Conservation (phyloP, 2,113 vertebrate genomes). For the Cnemophilus loriae region DNA sequence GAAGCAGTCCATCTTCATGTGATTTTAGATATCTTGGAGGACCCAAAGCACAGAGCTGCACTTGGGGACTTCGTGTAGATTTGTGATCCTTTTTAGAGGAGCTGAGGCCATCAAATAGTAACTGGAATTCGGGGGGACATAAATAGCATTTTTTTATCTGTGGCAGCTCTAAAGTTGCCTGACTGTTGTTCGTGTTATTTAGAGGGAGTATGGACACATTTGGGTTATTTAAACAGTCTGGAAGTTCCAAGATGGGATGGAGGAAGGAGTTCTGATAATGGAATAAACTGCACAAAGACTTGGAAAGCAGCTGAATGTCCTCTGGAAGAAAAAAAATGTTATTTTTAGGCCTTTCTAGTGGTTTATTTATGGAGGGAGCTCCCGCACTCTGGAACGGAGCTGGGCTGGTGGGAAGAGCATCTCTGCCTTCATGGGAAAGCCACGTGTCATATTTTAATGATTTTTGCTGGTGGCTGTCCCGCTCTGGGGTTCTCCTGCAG, state of each 20-base stretch:
- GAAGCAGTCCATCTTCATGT: constrained; percentile 13
- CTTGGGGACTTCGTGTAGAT: background rate
- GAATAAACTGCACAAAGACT: background rate
- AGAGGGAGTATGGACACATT: background rate
- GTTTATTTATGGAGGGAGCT: background rate
- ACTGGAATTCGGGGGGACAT: background rate
- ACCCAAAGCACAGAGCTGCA: background rate
- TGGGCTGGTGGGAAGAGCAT: background rate
- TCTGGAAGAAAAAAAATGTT: background rate
- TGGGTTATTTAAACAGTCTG: background rate
- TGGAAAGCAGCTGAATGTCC: background rate
- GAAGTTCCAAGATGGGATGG: background rate
- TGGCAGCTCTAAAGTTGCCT: constrained; percentile 14
- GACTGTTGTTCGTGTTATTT: background rate
- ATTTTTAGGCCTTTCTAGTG: background rate
- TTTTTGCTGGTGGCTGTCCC: background rate
- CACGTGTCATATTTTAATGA: accelerated
- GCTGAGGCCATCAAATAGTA: background rate
- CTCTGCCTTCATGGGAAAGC: background rate
- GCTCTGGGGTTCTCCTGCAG: background rate
- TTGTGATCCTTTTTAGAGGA: constrained; percentile 15
- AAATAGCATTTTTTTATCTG: constrained; percentile 18
- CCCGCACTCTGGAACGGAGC: background rate
- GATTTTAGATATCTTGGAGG: constrained; percentile 4
- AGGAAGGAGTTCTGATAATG: background rate